These are phyloP conservation scores for Empis stercorea DNA, from an alignment of 2,888 invertebrate genomes.

Conservation along the genomic window DNA sequence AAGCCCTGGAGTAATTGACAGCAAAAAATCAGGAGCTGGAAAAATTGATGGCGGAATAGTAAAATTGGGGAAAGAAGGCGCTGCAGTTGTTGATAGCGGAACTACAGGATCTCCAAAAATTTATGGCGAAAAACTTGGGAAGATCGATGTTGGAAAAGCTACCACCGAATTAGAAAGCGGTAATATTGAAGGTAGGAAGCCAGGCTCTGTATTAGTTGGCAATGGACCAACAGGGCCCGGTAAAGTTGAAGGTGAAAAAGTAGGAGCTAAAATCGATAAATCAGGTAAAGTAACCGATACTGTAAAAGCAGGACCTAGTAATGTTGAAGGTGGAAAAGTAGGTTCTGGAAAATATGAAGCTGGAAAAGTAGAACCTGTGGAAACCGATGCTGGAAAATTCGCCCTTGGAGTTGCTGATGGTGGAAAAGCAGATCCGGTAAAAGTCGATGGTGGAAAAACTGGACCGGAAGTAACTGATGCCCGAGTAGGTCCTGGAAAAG, in stretches of 20 bases:
- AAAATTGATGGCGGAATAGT: too few species aligned
- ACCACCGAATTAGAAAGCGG: too few species aligned
- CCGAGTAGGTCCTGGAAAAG: too few species aligned
- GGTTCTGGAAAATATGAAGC: background rate
- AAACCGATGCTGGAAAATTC: background rate
- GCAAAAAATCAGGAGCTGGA: background rate
- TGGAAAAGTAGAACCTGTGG: background rate
- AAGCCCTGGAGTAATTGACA: background rate
- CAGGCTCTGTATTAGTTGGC: too few species aligned
- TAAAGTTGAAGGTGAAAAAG: background rate
- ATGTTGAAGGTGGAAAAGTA: background rate
- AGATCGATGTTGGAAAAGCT: too few species aligned
- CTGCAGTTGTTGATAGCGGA: background rate
- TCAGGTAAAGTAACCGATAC: too few species aligned
- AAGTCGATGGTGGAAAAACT: background rate
- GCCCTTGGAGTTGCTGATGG: background rate
- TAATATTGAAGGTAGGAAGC: background rate
- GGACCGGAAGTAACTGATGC: background rate
- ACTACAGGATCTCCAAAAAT: too few species aligned
- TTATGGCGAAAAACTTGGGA: too few species aligned
- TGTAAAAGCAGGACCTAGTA: too few species aligned
- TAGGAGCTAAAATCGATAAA: too few species aligned
- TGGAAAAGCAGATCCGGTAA: background rate
- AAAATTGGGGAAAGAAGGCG: background rate
- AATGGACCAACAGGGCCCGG: background rate